Base-by-base conservation (phyloP, 2,888 invertebrate genomes). In the Drosophila stalkeri region DNA sequence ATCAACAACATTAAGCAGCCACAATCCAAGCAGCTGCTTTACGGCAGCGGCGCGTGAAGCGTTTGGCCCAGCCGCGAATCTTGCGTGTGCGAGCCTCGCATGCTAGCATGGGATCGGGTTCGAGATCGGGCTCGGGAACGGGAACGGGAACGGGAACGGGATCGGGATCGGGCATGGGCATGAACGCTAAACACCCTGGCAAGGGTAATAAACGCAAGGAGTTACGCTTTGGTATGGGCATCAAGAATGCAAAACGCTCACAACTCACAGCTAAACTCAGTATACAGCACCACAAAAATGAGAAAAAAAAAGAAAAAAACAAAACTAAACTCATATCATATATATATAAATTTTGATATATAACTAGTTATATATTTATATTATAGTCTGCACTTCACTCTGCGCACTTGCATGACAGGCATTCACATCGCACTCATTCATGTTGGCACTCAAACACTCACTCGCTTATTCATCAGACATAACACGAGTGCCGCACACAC, bases 181-280 rank as follows among this genome's bases (percentile, higher is more conserved):
- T 55, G 55, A 55, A 39, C 41, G 55, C 37, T 41, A 55, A 41
- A 41, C 7, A 41, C 41, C 55, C 55, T 39, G 60, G 60, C 60
- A 49, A 67, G 65, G 81, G 74, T 70, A 64, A 73, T 63, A 86
- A 91, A 90, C 91, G 91, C 88, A 93, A 93, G 92, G 92, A 92
- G 72, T 91, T 92, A 82, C 93, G 92, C 94, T 95, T 95, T 93
- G 95, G 95, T 94, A 94, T 95, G 92, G 95, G 95, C 94, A 76
- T 78, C 51, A 61, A 60, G 63, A 67, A 72, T 77, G 66, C 77
- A 73, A 73, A 59, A 57, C n/a, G 46, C 59, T 41, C 47, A 51
- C 31, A 52, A 1, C 63, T 9, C 27, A 12, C 41, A 14, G 41
- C 11, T 14, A 5, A 20, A 49, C 11, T 49, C 23, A 61, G 35